phyloP scores from a whole-genome alignment of 2,113 vertebrate species.

The Pungitius pungitius region DNA sequence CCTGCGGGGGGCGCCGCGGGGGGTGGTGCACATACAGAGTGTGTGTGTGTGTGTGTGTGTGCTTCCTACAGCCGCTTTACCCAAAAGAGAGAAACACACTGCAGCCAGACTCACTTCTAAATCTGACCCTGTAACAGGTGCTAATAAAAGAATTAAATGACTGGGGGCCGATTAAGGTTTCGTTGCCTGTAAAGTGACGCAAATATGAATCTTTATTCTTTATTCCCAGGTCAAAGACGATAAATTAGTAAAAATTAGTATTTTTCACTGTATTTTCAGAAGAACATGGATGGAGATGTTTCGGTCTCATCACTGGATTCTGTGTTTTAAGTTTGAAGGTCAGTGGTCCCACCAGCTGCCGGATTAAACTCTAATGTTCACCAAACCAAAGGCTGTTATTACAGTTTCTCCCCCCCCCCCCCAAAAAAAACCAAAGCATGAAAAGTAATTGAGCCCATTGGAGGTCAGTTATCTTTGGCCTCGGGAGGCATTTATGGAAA shows the following conservation, averaged over 20 bases:
- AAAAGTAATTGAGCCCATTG: background rate
- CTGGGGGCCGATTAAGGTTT: slow-evolving; percentile 1
- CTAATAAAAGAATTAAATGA: background rate
- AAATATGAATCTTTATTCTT: background rate
- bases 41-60: too few species aligned
- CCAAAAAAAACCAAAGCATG: background rate
- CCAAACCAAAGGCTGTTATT: slow-evolving; percentile 30
- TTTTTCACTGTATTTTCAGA: background rate
- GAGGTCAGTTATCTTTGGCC: background rate
- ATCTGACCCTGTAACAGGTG: background rate
- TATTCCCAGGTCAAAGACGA: too few species aligned
- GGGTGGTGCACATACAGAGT: background rate
- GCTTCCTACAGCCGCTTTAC: background rate
- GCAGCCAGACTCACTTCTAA: background rate
- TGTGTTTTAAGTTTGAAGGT: background rate
- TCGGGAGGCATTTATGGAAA: background rate
- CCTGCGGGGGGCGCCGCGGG: background rate
- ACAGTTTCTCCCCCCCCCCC: too few species aligned
- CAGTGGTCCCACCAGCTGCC: background rate
- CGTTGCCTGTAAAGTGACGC: slow-evolving; percentile 19
- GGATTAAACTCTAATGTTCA: slow-evolving; percentile 14
- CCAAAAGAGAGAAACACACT: background rate
- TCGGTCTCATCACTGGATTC: background rate
- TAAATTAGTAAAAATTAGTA: background rate
- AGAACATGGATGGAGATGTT: background rate